phyloP scores from a whole-genome alignment of 2,113 vertebrate genomes.

The Nansenia antarctica region DNA sequence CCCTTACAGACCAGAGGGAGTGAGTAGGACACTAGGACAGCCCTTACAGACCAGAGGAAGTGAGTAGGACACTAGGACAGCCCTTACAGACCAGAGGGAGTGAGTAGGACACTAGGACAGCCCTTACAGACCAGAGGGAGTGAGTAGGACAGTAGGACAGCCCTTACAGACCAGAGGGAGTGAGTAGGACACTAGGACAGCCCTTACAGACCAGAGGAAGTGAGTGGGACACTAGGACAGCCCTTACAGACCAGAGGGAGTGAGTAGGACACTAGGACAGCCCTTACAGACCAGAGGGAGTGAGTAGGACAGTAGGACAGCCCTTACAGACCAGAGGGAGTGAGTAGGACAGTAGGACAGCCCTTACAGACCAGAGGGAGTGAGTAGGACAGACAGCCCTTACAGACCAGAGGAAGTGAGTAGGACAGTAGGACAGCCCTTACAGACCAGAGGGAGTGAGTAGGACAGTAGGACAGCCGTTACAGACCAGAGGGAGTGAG shows the following conservation, averaged over 20 bases:
- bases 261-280: constrained; percentile 69
- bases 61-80: constrained; percentile 69
- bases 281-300: constrained; percentile 98
- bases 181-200: constrained; percentile 69
- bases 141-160: constrained; percentile 69
- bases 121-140: constrained; percentile 98
- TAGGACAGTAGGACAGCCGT: constrained; percentile 6
- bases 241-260: constrained; percentile 98
- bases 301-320: constrained; percentile 69
- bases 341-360: constrained; percentile 69
- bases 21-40: constrained; percentile 69
- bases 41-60: constrained; percentile 98
- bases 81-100: constrained; percentile 98
- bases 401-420: constrained; percentile 99
- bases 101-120: constrained; percentile 69
- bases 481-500: constrained; percentile 99
- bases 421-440: constrained; percentile 65
- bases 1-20: constrained; percentile 98
- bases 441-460: constrained; percentile 98
- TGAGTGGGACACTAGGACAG: constrained; percentile 69
- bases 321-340: constrained; percentile 98
- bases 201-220: constrained; percentile 98
- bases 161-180: constrained; percentile 98
- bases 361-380: constrained; percentile 98
- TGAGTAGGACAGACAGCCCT: constrained; percentile 80